Evolutionary conservation across 2,888 invertebrate genomes (phyloP).

Genomic region (Prenolepis imparis): DNA sequence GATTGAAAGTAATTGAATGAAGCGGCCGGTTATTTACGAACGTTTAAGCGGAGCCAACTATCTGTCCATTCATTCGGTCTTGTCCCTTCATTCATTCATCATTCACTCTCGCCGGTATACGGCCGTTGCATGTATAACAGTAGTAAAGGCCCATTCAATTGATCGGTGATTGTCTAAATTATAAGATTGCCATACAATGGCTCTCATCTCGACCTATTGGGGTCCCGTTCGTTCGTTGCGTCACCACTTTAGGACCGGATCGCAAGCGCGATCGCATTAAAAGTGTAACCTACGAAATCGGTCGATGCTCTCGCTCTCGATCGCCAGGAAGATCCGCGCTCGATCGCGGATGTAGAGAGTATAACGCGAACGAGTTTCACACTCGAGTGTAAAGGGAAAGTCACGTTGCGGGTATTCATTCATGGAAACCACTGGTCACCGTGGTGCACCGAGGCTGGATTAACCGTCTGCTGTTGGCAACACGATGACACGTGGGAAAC

Average conservation of each 20-base stretch:
- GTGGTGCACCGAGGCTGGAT: slow-evolving; percentile 60
- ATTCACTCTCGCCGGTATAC: slow-evolving; percentile 84
- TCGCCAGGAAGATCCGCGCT: slow-evolving; percentile 57
- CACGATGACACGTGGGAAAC: slow-evolving; percentile 72
- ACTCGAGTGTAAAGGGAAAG: slow-evolving; percentile 44
- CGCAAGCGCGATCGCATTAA: slow-evolving; percentile 81
- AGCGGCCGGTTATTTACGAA: slow-evolving; percentile 86
- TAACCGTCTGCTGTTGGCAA: slow-evolving; percentile 70
- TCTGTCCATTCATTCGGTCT: slow-evolving; percentile 86
- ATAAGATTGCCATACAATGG: slow-evolving; percentile 87
- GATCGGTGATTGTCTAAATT: slow-evolving; percentile 87
- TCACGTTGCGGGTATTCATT: slow-evolving; percentile 60
- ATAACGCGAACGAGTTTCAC: slow-evolving; percentile 22
- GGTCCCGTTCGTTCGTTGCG: slow-evolving; percentile 85
- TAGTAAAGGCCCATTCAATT: slow-evolving; percentile 87
- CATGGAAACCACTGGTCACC: slow-evolving; percentile 72
- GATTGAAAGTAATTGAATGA: slow-evolving; percentile 87
- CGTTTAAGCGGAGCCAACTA: slow-evolving; percentile 86
- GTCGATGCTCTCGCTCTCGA: slow-evolving; percentile 67
- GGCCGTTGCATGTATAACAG: slow-evolving; percentile 85
- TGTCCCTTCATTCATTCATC: slow-evolving; percentile 87
- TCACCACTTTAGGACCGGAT: slow-evolving; percentile 85
- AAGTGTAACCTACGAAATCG: slow-evolving; percentile 72
- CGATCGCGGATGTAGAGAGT: slow-evolving; percentile 15
- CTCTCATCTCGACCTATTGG: slow-evolving; percentile 86